Conservation (phyloP, 2,797 vertebrate species). For the Gallirallus australis region DNA sequence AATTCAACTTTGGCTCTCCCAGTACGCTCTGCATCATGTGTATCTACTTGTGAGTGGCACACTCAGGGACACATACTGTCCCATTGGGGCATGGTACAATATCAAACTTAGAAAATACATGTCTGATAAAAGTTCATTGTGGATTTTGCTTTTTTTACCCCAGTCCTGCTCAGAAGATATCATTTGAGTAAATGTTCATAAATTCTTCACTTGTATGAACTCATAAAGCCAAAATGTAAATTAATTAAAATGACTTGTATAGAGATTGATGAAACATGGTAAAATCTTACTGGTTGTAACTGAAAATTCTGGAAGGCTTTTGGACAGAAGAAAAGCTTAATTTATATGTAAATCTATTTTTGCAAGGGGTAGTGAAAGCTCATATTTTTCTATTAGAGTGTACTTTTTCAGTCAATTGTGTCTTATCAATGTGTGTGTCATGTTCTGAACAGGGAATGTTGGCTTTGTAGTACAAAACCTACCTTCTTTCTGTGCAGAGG, state of each 20-base stretch:
- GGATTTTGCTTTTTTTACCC: not conserved
- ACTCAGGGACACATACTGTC: not conserved
- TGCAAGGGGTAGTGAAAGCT: not conserved
- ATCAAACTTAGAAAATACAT: no score
- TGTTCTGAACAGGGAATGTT: not conserved
- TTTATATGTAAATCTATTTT: constrained; percentile 31
- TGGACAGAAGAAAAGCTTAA: not conserved
- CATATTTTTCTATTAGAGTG: not conserved
- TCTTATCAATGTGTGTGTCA: not conserved
- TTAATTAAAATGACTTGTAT: not conserved
- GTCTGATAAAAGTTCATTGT: not conserved
- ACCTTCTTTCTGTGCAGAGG: not conserved
- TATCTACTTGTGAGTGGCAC: not conserved
- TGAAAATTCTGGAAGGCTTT: constrained; percentile 29
- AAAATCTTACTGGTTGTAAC: not conserved
- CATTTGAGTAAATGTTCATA: not conserved
- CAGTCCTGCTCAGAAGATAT: not conserved
- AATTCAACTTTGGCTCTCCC: not conserved
- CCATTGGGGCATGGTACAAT: not conserved
- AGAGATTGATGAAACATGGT: not conserved
- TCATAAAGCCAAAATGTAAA: constrained; percentile 10
- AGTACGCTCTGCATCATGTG: not conserved
- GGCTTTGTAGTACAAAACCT: not conserved
- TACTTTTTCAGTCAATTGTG: not conserved
- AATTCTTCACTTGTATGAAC: not conserved